Conservation (phyloP, 2,113 vertebrate genomes). For the Lethenteron reissneri region DNA sequence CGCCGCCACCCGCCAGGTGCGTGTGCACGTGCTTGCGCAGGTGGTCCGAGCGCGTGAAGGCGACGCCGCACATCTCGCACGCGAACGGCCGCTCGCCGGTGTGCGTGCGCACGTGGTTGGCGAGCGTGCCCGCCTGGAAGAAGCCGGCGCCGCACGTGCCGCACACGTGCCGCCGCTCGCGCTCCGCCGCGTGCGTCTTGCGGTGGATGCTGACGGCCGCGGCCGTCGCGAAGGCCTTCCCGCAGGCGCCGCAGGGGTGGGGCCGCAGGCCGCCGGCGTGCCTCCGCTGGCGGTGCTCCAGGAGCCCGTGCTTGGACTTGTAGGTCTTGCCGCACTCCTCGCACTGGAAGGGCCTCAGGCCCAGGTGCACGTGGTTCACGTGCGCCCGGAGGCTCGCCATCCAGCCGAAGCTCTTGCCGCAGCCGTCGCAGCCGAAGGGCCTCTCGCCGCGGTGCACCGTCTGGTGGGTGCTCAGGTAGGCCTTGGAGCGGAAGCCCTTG, state of each 20-base stretch:
- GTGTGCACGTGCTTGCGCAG: too few species aligned
- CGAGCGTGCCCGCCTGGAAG: too few species aligned
- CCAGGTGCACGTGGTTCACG: conserved; percentile 14
- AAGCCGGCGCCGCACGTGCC: too few species aligned
- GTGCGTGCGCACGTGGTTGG: neutral
- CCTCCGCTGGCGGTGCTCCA: conserved; percentile 17
- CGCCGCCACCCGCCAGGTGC: too few species aligned
- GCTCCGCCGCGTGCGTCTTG: too few species aligned
- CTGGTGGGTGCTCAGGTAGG: too few species aligned
- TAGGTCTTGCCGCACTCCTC: conserved; percentile 18
- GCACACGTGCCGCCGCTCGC: too few species aligned
- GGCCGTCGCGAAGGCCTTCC: conserved; percentile 10
- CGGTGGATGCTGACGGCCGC: too few species aligned
- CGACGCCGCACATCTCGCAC: neutral
- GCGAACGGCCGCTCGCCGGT: conserved; percentile 1
- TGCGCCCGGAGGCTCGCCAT: conserved; percentile 14
- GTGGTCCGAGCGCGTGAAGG: too few species aligned
- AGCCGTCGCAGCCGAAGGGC: conserved; percentile 6
- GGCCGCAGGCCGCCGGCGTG: conserved; percentile 16
- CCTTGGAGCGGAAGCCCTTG: neutral
- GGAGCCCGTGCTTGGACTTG: conserved; percentile 14
- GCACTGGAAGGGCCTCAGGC: conserved; percentile 17
- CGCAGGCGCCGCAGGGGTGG: conserved; percentile 14
- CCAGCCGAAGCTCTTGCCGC: conserved; percentile 10
- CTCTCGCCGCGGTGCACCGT: neutral